Evolutionary conservation across 2,113 vertebrate species (phyloP).

Genomic region (Ondatra zibethicus): DNA sequence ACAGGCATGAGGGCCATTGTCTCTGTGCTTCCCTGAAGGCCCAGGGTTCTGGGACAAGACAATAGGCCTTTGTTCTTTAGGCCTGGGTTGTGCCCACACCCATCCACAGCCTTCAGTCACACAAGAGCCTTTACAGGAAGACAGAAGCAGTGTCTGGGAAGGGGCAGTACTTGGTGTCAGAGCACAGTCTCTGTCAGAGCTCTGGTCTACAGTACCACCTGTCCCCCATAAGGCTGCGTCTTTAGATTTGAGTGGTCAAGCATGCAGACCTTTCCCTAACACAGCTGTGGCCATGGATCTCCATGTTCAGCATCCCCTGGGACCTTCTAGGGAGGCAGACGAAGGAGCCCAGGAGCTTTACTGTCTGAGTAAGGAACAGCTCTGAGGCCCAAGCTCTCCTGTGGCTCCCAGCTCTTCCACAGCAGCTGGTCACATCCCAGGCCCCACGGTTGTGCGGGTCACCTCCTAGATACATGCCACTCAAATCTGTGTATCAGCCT

Average conservation of each 20-base stretch:
- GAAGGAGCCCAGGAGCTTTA: neutral
- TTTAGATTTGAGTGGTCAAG: neutral
- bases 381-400: neutral
- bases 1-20: neutral
- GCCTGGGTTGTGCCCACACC: neutral
- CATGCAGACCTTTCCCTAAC: neutral
- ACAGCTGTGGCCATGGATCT: fast-evolving
- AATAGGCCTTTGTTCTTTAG: neutral
- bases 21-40: neutral
- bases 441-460: neutral
- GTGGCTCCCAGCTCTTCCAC: neutral
- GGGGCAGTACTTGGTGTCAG: neutral
- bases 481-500: neutral
- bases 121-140: neutral
- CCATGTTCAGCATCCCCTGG: fast-evolving
- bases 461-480: neutral
- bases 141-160: neutral
- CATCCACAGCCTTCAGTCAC: neutral
- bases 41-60: neutral
- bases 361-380: neutral
- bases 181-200: neutral
- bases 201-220: neutral
- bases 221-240: neutral
- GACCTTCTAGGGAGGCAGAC: neutral
- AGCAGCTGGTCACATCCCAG: neutral